Base-by-base conservation (phyloP, 2,888 invertebrate species). In the Lamproptera curius region DNA sequence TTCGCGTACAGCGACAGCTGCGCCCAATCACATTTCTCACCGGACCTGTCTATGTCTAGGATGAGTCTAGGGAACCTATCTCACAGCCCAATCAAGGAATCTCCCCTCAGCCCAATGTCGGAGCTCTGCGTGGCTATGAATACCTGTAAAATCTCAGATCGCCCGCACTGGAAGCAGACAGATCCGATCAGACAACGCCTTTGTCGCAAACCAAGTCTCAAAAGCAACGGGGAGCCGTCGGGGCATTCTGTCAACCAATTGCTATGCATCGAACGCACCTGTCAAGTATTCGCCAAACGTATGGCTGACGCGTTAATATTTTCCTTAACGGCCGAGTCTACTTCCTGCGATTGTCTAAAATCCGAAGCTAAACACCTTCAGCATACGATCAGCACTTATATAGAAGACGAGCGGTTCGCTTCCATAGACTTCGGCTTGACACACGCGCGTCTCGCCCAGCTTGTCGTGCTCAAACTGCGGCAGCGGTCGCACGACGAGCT, bases 331-430 rank as follows among this genome's bases (percentile, higher is more conserved):
- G 89, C 89, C 13, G 88, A 90, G 55, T 78, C 88, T 0, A 89
- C 90, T 51, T 82, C 90, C 0, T 90, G 90, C 0, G 89, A 86
- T 0, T 86, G 90, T 51, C 70, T 93, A n/a, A 90, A 91, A 62
- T 88, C 89, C 0, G 92, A 93, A 79, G 88, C 92, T 0, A 92
- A 91, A 70, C 92, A 92, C 67, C 75, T 94, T 33, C 92, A 92
- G 66, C 89, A 91, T 54, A 88, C 93, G 2, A 91, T 93, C 36
- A 88, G 81, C 43, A 92, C 92, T 31, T 94, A 92, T 66, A 91
- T 91, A 88, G 91, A 91, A 53, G 93, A 94, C 66, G 78, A 84
- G 15, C 75, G 93, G 52, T 93, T 93, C 67, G 71, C 86, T 3
- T 83, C 87, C 11, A 90, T 92, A 0, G 87, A 93, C 65, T 93